Percentiles rank a stretch among this genome's conserved stretches.
Conservation (phyloP, 1,140 invertebrate species). For the Piezodorus guildinii region DNA sequence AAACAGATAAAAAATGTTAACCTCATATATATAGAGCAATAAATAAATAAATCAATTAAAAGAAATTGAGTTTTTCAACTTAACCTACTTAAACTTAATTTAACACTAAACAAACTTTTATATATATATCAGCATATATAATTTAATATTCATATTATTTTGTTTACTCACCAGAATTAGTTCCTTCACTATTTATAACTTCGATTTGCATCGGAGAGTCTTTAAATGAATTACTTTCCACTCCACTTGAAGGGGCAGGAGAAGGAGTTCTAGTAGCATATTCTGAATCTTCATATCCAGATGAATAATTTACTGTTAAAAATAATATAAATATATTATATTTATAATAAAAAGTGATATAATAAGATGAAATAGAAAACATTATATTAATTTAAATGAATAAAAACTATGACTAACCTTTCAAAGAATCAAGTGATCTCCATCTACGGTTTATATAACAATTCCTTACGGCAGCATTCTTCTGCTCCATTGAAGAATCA, state of each 20-base stretch:
- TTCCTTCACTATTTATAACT: constrained; percentile 55
- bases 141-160: too few species aligned
- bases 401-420: neutral
- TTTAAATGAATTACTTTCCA: constrained; percentile 78
- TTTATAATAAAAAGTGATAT: too few species aligned
- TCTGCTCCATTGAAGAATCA: too few species aligned
- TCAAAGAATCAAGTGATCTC: constrained; percentile 26
- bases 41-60: too few species aligned
- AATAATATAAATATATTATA: neutral
- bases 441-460: constrained; percentile 21
- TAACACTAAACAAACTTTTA: too few species aligned
- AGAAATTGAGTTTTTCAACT: too few species aligned
- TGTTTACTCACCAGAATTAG: constrained; percentile 40
- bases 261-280: constrained; percentile 54
- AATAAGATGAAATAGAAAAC: neutral
- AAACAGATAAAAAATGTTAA: too few species aligned
- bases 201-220: constrained; percentile 89
- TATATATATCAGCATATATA: too few species aligned
- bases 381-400: neutral
- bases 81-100: too few species aligned
- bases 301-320: constrained; percentile 14
- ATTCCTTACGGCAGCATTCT: neutral
- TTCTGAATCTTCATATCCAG: constrained; percentile 21
- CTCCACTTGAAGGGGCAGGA: constrained; percentile 75
- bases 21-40: too few species aligned